Evolutionary conservation across 1,140 invertebrate genomes (phyloP).

Genomic region (Venturia canescens): DNA sequence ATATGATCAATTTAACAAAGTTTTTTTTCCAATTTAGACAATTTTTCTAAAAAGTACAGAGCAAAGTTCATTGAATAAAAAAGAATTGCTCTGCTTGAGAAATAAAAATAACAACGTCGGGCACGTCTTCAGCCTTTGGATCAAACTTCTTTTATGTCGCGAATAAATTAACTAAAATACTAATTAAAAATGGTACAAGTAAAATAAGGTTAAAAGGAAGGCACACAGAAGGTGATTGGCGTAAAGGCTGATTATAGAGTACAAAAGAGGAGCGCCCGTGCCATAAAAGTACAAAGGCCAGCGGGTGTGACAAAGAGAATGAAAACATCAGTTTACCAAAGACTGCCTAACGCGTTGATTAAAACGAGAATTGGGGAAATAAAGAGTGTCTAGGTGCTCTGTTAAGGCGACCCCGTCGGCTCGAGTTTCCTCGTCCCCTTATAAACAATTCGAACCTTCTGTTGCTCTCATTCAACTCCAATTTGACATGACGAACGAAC

Average conservation of each 20-base stretch:
- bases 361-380: slow-evolving; percentile 73
- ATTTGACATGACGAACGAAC: slow-evolving; percentile 38
- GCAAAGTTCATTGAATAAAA: too few relatives aligned
- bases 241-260: slow-evolving; percentile 72
- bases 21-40: too few relatives aligned
- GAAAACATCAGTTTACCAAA: slow-evolving; percentile 49
- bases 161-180: slow-evolving; percentile 46
- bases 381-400: slow-evolving; percentile 55
- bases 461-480: slow-evolving; percentile 27
- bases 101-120: too few relatives aligned
- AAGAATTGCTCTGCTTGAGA: too few relatives aligned
- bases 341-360: slow-evolving; percentile 65
- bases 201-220: background rate
- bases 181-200: background rate
- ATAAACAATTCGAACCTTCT: slow-evolving; percentile 18
- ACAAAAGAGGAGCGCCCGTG: slow-evolving; percentile 55
- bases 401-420: background rate
- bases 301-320: slow-evolving; percentile 65
- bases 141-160: background rate
- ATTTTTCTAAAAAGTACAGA: too few relatives aligned
- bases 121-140: too few relatives aligned
- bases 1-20: too few relatives aligned
- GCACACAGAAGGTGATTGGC: slow-evolving; percentile 35
- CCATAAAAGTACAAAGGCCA: slow-evolving; percentile 58
- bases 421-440: background rate